Evolutionary conservation across 2,797 vertebrate species (phyloP).

Genomic region (Potorous gilbertii): DNA sequence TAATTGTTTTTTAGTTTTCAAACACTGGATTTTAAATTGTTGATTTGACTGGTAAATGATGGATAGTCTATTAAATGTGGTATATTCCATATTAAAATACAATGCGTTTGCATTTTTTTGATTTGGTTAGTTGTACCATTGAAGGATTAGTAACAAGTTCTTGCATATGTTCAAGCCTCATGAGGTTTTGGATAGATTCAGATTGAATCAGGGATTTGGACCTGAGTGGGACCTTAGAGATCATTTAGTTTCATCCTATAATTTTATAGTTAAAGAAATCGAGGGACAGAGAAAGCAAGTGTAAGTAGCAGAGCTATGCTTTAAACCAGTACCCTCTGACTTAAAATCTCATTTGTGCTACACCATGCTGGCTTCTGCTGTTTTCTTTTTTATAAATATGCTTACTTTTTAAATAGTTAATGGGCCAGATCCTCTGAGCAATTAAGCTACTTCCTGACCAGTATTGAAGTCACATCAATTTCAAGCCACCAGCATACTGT

Average conservation of each 20-base stretch:
- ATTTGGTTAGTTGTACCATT: not conserved
- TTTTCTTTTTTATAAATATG: not conserved
- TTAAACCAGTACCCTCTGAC: not conserved
- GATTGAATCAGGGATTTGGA: not conserved
- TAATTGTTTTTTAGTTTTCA: not conserved
- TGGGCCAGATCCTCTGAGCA: not conserved
- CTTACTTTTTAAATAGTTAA: not conserved
- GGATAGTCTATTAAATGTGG: not conserved
- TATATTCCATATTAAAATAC: slow-evolving; percentile 14
- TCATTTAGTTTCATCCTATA: not conserved
- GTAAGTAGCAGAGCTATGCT: not conserved
- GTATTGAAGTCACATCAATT: not conserved
- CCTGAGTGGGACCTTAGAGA: not conserved
- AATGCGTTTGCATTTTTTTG: not conserved
- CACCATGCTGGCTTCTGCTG: not conserved
- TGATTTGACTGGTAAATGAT: not conserved
- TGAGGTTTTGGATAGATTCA: not conserved
- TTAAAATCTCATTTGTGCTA: not conserved
- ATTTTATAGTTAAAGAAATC: not conserved
- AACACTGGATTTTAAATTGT: not conserved
- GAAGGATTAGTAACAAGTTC: not conserved
- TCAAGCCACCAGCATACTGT: accelerated
- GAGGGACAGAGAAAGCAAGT: not conserved
- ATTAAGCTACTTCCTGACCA: not conserved
- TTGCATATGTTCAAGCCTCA: not conserved